Base-by-base conservation (phyloP, 2,113 vertebrate species). In the Phainopepla nitens region DNA sequence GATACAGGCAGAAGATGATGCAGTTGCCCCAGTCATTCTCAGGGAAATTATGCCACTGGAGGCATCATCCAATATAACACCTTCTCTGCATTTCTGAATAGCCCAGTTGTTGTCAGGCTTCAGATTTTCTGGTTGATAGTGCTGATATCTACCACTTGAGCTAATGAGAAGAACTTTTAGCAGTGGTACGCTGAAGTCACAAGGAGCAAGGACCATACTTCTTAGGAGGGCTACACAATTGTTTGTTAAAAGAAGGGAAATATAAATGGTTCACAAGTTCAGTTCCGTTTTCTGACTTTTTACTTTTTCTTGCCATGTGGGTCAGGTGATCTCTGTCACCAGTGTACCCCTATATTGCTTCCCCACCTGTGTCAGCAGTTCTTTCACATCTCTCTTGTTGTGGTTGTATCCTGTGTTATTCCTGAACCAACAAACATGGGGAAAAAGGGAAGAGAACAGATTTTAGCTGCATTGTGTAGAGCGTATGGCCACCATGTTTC, bases 111-210 rank as follows among this genome's bases (percentile, higher is more conserved):
- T 28, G 35, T 33, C 29, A 77, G 54, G 35, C 29, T 87, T 91
- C 12, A 66, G 27, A 8, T 87, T 51, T 58, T 68, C 42, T 60
- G 17, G 11, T 42, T 68, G 35, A 16, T 29, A 19, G 13, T 61
- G 45, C 50, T 77, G n/a, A 1, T 72, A 54, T 5, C 42, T 58
- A 23, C 41, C 5, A 3, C 0, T 0, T 27, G 60, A 80, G 11
- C 58, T 81, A n/a, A n/a, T 5, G 23, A 18, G 15, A 35, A 57
- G 36, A 76, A 31, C 31, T 80, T 90, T 8, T 14, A 80, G 47
- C 15, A 25, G 28, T 62, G 50, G 11, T 86, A 21, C 90, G 27
- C 22, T 41, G 42, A 69, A 80, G 36, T 65, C 20, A 14, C 19
- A 11, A 70, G n/a, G 20, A 33, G 2, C 23, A 33, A 29, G 57